A percentile compares a stretch with the other conserved stretches of the same genome.
These are phyloP conservation scores for Macheiramphus alcinus DNA, from an alignment of 2,113 vertebrate species.

Conservation along the genomic window DNA sequence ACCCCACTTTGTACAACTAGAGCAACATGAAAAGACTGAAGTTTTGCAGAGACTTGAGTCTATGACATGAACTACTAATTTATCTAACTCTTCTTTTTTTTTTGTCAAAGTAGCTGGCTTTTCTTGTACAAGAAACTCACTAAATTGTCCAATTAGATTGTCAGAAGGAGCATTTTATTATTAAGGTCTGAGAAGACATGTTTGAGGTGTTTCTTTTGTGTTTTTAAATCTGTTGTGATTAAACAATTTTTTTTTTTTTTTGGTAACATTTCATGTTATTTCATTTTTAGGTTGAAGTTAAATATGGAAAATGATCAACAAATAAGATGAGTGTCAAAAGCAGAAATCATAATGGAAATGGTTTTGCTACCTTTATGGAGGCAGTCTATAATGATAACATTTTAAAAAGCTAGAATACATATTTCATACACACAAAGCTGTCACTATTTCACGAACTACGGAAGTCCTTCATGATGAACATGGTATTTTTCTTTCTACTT, in stretches of 20 bases:
- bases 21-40: not conserved
- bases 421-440: not conserved
- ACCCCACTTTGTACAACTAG: conserved; percentile 40
- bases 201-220: not conserved
- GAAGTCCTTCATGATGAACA: not conserved
- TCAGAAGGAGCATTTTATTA: not conserved
- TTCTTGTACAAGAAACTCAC: not conserved
- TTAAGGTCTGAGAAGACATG: not conserved
- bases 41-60: not conserved
- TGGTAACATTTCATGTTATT: not conserved
- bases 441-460: not conserved
- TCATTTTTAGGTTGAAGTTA: not conserved
- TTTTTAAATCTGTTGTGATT: not conserved
- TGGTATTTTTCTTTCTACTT: not conserved
- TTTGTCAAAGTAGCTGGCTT: not conserved
- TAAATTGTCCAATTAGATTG: not conserved
- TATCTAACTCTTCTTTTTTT: not conserved
- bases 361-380: not conserved
- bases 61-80: not conserved
- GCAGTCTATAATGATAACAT: not conserved
- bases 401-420: not conserved
- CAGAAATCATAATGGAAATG: not conserved
- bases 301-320: not conserved
- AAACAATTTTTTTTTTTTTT: not conserved
- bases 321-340: not conserved